Percentiles rank a stretch among this genome's conserved stretches.
Evolutionary conservation across 1,140 invertebrate species (phyloP).

Genomic region (Anoplophora glabripennis): DNA sequence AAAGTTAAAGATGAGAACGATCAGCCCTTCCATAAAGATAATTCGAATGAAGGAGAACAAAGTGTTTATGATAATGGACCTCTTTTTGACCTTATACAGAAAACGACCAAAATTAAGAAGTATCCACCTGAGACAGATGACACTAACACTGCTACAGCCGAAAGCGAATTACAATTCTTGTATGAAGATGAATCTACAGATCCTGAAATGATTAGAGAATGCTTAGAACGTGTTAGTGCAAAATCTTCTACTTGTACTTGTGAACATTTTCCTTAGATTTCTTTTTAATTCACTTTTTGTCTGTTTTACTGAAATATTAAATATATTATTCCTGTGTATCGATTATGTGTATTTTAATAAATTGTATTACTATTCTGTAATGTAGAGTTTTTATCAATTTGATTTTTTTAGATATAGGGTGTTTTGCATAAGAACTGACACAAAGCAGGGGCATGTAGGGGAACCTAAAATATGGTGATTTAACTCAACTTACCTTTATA

Average conservation of each 20-base stretch:
- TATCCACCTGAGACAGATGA: constrained; percentile 4
- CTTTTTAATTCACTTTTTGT: no score
- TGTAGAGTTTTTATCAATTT: no score
- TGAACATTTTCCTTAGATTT: constrained; percentile 19
- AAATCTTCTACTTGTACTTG: constrained; percentile 18
- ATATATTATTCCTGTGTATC: no score
- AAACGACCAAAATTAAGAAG: constrained; percentile 22
- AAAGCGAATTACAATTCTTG: constrained; percentile 20
- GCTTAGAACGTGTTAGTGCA: constrained; percentile 22
- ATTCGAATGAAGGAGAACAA: constrained; percentile 2
- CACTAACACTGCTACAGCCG: constrained; percentile 7
- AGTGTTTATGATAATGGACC: constrained; percentile 23
- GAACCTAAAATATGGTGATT: no score
- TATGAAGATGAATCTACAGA: constrained; percentile 25
- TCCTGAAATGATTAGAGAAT: constrained; percentile 20
- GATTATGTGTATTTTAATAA: no score
- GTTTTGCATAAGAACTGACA: no score
- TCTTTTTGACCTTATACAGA: constrained; percentile 24
- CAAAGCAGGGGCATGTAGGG: no score
- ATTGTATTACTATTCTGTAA: no score
- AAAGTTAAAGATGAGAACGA: neutral
- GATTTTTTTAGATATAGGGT: no score
- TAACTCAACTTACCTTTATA: no score
- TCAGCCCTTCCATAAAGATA: neutral
- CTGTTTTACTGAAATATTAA: neutral